phyloP scores from a whole-genome alignment of 2,113 vertebrate genomes.

The Labrus mixtus region DNA sequence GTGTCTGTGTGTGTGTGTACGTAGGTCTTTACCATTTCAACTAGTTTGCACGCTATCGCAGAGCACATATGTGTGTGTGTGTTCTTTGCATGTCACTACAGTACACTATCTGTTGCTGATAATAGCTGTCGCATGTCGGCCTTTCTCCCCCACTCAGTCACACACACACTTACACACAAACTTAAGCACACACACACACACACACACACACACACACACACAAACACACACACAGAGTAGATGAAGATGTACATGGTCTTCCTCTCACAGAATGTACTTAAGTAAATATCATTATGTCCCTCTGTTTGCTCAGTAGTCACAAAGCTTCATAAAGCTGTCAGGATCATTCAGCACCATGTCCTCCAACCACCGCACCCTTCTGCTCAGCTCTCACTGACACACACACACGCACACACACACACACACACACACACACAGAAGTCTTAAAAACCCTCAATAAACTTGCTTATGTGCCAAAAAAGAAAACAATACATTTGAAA shows the following conservation, averaged over 20 bases:
- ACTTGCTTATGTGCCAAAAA: too few relatives aligned
- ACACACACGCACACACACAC: not conserved
- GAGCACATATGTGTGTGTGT: constrained; percentile 21
- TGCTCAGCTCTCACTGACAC: not conserved
- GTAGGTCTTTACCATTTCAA: not conserved
- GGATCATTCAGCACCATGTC: constrained; percentile 52
- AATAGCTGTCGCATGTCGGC: constrained; percentile 29
- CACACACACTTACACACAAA: constrained; percentile 24
- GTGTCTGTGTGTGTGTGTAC: not conserved
- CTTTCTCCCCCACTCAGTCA: constrained; percentile 8
- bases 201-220: constrained; percentile 32
- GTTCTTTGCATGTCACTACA: constrained; percentile 41
- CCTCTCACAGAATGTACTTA: constrained; percentile 41
- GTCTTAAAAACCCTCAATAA: too few relatives aligned
- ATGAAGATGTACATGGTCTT: constrained; percentile 18
- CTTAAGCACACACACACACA: constrained; percentile 27
- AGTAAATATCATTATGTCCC: constrained; percentile 64
- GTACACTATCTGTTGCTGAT: constrained; percentile 46
- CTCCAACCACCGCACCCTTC: constrained; percentile 29
- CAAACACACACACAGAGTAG: constrained; percentile 11
- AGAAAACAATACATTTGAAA: too few relatives aligned
- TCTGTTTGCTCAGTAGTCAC: constrained; percentile 59
- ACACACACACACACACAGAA: not conserved
- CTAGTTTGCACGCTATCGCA: constrained; percentile 31
- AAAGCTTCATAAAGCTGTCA: constrained; percentile 61